phyloP scores from a whole-genome alignment of 2,113 vertebrate genomes.

The Triplophysa dalaica region DNA sequence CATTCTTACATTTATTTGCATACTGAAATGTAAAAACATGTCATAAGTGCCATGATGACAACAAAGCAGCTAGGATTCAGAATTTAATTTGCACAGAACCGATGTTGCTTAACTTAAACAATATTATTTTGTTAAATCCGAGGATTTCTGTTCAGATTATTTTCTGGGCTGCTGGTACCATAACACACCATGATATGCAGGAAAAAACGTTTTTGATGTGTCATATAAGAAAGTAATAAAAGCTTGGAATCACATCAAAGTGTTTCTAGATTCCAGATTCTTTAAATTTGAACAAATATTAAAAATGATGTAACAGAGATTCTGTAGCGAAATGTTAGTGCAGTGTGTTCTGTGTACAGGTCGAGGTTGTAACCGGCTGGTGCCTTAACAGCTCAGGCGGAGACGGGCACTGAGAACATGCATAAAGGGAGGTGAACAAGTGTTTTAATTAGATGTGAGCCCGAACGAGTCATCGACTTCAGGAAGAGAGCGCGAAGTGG shows the following conservation, averaged over 20 bases:
- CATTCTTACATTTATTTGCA: neutral
- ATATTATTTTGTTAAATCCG: no score
- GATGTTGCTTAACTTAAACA: no score
- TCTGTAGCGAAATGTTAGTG: neutral
- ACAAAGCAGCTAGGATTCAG: no score
- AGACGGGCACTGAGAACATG: slow-evolving; percentile 22
- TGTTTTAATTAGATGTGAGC: slow-evolving; percentile 9
- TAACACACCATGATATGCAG: no score
- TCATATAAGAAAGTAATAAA: no score
- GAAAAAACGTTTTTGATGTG: no score
- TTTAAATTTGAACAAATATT: neutral
- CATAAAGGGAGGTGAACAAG: slow-evolving; percentile 2
- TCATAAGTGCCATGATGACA: neutral
- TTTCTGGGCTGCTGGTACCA: no score
- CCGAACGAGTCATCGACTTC: neutral
- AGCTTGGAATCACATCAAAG: no score
- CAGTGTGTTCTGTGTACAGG: neutral
- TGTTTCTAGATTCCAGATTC: no score
- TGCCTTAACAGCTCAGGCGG: neutral
- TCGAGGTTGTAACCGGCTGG: neutral
- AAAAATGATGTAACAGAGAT: neutral
- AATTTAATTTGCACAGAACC: no score
- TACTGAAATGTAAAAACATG: neutral
- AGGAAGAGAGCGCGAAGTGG: neutral
- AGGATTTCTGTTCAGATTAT: no score